Percentiles rank a stretch among this genome's conserved stretches.
These are phyloP conservation scores for Lymantria dispar DNA, from an alignment of 2,888 invertebrate species.

Conservation along the genomic window DNA sequence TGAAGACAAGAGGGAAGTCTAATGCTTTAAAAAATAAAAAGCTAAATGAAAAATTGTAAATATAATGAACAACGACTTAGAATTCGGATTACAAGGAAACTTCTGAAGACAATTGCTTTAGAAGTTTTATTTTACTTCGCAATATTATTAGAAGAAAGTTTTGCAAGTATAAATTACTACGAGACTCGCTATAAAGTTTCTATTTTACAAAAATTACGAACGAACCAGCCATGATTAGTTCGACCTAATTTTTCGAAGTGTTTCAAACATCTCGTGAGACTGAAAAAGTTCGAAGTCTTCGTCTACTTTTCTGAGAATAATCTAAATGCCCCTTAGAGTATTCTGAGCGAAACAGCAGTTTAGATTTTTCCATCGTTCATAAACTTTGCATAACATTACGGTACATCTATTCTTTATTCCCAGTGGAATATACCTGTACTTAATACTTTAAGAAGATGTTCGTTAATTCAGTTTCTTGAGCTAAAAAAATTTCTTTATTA, in stretches of 20 bases:
- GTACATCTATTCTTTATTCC: not conserved
- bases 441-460: too few relatives aligned
- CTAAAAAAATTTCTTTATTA: too few relatives aligned
- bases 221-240: slow-evolving; percentile 4
- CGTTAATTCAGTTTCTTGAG: too few relatives aligned
- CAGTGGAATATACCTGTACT: too few relatives aligned
- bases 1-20: too few relatives aligned
- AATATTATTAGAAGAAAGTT: not conserved
- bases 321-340: not conserved
- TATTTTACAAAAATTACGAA: not conserved
- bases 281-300: not conserved
- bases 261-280: slow-evolving; percentile 8
- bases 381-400: not conserved
- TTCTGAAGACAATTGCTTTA: not conserved
- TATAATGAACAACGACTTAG: too few relatives aligned
- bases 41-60: too few relatives aligned
- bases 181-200: not conserved
- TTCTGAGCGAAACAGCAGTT: not conserved
- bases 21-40: too few relatives aligned
- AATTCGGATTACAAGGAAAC: not conserved
- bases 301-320: not conserved
- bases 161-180: not conserved
- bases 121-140: not conserved
- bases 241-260: slow-evolving; percentile 8
- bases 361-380: not conserved